Base-by-base conservation (phyloP, 2,888 invertebrate species). In the Ctena decussata region DNA sequence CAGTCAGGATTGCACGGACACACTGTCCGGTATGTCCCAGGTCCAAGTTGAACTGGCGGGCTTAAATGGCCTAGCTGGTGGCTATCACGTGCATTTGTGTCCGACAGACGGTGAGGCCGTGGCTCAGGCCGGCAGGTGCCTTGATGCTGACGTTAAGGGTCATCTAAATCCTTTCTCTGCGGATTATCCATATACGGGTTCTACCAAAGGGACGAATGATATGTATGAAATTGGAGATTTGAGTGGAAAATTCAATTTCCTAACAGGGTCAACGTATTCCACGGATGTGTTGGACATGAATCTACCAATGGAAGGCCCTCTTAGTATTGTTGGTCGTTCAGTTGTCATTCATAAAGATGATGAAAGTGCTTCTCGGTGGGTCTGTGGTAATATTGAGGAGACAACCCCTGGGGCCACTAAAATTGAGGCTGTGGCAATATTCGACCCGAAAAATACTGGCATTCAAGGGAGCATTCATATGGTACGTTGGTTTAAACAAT, bases 191-290 rank as follows among this genome's bases (percentile, higher is more conserved):
- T n/a, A n/a, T n/a, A 81, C 87, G 0, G 70, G 85, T 30, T 85
- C 87, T 18, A 41, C 80, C 0, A 35, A 41, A 0, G 90, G 89
- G 11, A 86, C 90, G 18, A 77, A 98, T 95, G 98, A 99, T 95
- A 98, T 98, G 95, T 99, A 98, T 93, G 97, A 98, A 0, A 96
- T 98, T 8, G 99, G 99, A 0, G 98, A 99, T 94, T 96, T 99
- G 18, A 97, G 98, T 77, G 98, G 98, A 30, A 99, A 99, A 96
- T 97, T 98, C 95, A 98, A 98, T 0, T 75, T 78, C 12, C 96
- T 98, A 21, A 97, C 96, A 87, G 97, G 97, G 0, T 97, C 97
- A 0, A 96, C 96, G 0, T 91, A 94, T 12, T 85, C 85, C 0
- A 91, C 91, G 27, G 91, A 76, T 0, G 90, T 98, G 94, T 98